Evolutionary conservation across 2,797 vertebrate species (phyloP), one percentile per base, ranked within the genome.

Genomic region (Thunnus albacares): DNA sequence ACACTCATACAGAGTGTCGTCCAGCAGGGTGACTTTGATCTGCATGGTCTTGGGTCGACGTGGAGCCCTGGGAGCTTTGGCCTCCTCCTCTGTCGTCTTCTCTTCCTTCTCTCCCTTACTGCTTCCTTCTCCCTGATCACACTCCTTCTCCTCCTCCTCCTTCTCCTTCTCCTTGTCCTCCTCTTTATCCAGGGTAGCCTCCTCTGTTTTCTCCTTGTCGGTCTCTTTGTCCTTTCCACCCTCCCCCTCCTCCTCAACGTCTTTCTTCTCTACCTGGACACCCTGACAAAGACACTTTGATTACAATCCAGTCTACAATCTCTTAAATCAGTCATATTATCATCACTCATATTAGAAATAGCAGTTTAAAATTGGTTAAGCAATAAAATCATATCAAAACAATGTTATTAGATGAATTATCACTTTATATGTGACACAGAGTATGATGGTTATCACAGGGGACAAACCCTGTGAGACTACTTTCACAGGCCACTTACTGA

Each of bases 1-100:
- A 87, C 98, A 99, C 89, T 99, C 97, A 33, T 94, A 98, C n/a
- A 96, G 83, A 57, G 97, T 92, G 79, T 98, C 96, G 81, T 99
- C 98, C 91, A 99, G 93, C 90, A 99, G 93, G n/a, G 95, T 95
- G 2, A 99, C 95, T 89, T 95, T 97, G 93, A 98, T 97, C 89
- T 96, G 95, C 97, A 99, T 96, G 92, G 94, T 97, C 87, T 94
- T 96, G 77, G 96, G 95, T 80, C 95, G 95, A 35, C 94, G 97
- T 52, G 92, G 80, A 28, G 93, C 89, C 92, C 94, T 97, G 69
- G 94, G 94, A 53, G 90, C 79, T 87, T 97, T 97, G 63, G 83
- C 80, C 67, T 97, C 96, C 22, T 93, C 47, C 85, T 95, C 96
- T 41, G 81, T 62, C 6, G 90, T 93, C 0, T 89, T 88, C 76